These are phyloP conservation scores for Sibirionetta formosa DNA, from an alignment of 2,797 vertebrate genomes.

Conservation along the genomic window DNA sequence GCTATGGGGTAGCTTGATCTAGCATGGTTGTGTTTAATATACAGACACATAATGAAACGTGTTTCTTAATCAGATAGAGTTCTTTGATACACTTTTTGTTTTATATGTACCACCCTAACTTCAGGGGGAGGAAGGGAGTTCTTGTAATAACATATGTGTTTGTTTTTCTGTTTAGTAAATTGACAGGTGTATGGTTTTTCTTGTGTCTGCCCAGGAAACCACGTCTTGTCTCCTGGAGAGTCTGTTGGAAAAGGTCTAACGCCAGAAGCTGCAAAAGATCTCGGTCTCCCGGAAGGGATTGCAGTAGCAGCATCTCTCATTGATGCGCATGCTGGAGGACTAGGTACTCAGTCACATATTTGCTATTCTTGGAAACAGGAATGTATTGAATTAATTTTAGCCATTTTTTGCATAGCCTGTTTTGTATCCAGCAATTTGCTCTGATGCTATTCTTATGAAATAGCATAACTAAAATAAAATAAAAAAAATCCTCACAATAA, in stretches of 20 bases:
- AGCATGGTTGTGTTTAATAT: not conserved
- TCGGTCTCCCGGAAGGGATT: constrained; percentile 88
- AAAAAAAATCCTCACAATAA: not conserved
- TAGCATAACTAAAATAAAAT: not conserved
- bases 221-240: constrained; percentile 88
- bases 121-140: not conserved
- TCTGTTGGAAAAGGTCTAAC: constrained; percentile 89
- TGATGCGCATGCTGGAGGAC: constrained; percentile 95
- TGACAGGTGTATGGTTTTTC: constrained; percentile 75
- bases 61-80: not conserved
- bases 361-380: not conserved
- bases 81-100: constrained; percentile 20
- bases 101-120: not conserved
- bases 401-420: not conserved
- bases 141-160: constrained; percentile 14
- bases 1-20: not conserved
- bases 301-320: constrained; percentile 94
- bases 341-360: constrained; percentile 84
- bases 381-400: not conserved
- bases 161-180: constrained; percentile 64
- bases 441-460: not conserved
- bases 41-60: constrained; percentile 4
- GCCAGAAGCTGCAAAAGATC: constrained; percentile 86
- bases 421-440: not conserved
- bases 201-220: constrained; percentile 86